Conservation (phyloP, 1,140 invertebrate genomes). For the Lamellibrachia luymesi region DNA sequence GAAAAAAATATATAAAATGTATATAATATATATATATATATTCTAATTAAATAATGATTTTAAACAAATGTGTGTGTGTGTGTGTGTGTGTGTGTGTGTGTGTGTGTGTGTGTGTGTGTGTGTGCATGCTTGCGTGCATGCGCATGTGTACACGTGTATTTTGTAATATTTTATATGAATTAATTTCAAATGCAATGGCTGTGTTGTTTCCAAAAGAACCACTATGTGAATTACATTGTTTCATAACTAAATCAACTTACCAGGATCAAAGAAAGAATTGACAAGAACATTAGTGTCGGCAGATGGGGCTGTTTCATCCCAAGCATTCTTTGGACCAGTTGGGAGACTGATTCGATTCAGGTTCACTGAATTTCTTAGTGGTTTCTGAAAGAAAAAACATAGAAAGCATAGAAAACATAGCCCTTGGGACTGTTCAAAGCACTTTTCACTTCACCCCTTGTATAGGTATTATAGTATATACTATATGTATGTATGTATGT, state of each 20-base stretch:
- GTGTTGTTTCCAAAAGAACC: not conserved
- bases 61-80: not conserved
- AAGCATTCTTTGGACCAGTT: slow-evolving; percentile 41
- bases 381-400: slow-evolving; percentile 18
- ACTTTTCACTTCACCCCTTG: no score
- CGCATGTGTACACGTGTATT: not conserved
- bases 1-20: no score
- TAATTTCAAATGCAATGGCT: no score
- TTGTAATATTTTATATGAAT: not conserved
- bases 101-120: no score
- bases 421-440: no score
- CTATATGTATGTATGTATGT: no score
- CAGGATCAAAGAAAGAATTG: not conserved
- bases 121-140: no score
- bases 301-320: slow-evolving; percentile 35
- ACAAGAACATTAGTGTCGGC: slow-evolving; percentile 22
- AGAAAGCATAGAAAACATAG: not conserved
- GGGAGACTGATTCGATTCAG: not conserved
- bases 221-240: not conserved
- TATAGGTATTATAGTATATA: no score
- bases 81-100: no score
- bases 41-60: not conserved
- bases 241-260: not conserved
- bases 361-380: slow-evolving; percentile 21
- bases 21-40: not conserved